Evolutionary conservation across 64 coral and sea anemone species (phyloP), one percentile per base, ranked within the genome.

Genomic region (Stichodactyla mertensii): DNA sequence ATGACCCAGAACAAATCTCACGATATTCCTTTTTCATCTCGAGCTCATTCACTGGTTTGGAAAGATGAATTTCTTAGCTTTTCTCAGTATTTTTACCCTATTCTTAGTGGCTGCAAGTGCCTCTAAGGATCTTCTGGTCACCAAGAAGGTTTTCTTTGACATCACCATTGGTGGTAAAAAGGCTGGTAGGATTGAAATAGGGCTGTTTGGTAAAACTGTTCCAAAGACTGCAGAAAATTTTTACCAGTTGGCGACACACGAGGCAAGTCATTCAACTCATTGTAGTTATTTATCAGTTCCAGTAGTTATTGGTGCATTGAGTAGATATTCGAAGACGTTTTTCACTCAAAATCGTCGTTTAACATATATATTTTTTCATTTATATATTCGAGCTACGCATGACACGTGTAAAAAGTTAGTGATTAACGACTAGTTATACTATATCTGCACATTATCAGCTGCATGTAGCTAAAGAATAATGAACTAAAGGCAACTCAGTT

Each of bases 221-320:
- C 97, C 97, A 82, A 99, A 91, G 24, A 99, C 97, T 59, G 86
- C 20, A 16, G 31, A 93, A 0, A 99, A 99, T 83, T 99, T 99
- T 59, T 57, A 56, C 16, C 5, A 77, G 31, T 87, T 99, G 22
- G 86, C 82, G 51, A 95, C 97, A 5, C 81, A 87, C 45, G 97
- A 95, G 93, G 97, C 93, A 84, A 83, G 93, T 55, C 28, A 77
- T 82, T 27, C 2, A n/a, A 13, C 12, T 51, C 84, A 51, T 52
- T 54, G 16, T 23, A 56, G n/a, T 14, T 79, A 14, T 4, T 27
- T 15, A 84, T 24, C 19, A 9, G 16, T 79, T 51, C 27, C 14
- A 19, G 20, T 16, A 79, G 28, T 8, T 79, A 79, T n/a, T 66
- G 7, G 7, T 66, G 19, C 62, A 22, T 66, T 66, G 8, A 66